A percentile compares a stretch with the other conserved stretches of the same genome.
phyloP scores from a whole-genome alignment of 2,113 vertebrate species.

The Chaetodon auriga region DNA sequence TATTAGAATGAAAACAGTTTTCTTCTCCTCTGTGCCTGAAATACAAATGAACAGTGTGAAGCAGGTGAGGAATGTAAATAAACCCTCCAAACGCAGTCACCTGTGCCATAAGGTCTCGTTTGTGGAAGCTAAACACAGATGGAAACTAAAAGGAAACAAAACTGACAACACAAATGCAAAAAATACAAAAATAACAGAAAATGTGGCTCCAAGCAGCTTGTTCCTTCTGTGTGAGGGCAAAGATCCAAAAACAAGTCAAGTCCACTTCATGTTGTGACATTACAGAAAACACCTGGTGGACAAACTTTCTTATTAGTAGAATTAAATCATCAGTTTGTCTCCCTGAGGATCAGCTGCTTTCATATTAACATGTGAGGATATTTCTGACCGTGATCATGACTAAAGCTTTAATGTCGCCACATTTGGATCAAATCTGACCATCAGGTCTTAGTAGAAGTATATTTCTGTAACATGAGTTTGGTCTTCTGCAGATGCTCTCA shows the following conservation, averaged over 20 bases:
- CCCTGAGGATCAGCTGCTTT: neutral
- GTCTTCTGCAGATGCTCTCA: neutral
- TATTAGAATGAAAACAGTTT: slow-evolving; percentile 26
- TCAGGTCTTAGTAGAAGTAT: neutral
- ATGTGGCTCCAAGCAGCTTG: neutral
- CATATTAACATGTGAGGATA: neutral
- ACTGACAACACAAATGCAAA: neutral
- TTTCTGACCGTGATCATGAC: neutral
- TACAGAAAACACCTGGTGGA: neutral
- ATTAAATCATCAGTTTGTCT: neutral
- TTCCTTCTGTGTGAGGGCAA: slow-evolving; percentile 3
- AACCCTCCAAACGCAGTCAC: slow-evolving; percentile 21
- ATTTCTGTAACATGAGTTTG: no score
- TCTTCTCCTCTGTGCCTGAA: slow-evolving; percentile 13
- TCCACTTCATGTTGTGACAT: neutral
- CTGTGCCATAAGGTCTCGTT: slow-evolving; percentile 8
- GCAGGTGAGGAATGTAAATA: slow-evolving; percentile 44
- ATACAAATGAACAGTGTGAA: slow-evolving; percentile 41
- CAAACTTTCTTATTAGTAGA: neutral
- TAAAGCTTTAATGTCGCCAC: neutral
- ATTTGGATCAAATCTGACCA: no score
- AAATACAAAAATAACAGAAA: neutral
- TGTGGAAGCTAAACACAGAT: slow-evolving; percentile 43
- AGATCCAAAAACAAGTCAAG: slow-evolving; percentile 1
- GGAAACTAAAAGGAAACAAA: slow-evolving; percentile 38